Evolutionary conservation across 2,888 invertebrate species (phyloP).

Genomic region (Platycnemis pennipes): DNA sequence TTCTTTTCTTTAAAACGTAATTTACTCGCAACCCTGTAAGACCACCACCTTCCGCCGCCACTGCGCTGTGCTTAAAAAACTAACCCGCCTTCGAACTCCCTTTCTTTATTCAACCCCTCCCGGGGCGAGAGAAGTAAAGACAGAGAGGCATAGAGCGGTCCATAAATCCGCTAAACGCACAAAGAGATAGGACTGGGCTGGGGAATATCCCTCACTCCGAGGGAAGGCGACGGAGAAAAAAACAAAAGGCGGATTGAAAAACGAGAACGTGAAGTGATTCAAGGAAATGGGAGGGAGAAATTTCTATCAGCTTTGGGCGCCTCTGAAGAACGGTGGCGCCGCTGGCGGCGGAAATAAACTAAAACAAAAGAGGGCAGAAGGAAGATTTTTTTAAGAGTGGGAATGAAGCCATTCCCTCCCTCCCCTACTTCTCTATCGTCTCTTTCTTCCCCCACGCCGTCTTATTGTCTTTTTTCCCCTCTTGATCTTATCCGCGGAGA

Average conservation of each 20-base stretch:
- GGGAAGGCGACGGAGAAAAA: background rate
- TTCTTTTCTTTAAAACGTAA: background rate
- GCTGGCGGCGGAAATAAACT: constrained; percentile 6
- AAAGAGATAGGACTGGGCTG: background rate
- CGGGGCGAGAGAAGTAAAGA: background rate
- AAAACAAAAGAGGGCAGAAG: background rate
- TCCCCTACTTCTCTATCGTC: background rate
- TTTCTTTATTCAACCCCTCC: background rate
- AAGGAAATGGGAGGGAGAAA: background rate
- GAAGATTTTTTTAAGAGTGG: background rate
- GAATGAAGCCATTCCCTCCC: background rate
- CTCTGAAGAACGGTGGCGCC: background rate
- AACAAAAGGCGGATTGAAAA: background rate
- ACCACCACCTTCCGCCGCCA: background rate
- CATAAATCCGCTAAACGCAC: constrained; percentile 18
- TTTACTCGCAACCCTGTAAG: background rate
- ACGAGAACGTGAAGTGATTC: constrained; percentile 11
- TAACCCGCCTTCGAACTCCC: background rate
- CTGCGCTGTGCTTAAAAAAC: background rate
- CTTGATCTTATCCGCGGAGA: background rate
- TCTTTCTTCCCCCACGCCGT: background rate
- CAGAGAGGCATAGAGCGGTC: background rate
- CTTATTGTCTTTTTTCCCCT: constrained; percentile 7
- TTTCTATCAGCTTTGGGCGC: constrained; percentile 10
- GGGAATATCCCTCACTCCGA: background rate